Base-by-base conservation (phyloP, 2,888 invertebrate genomes). In the Dione juno region DNA sequence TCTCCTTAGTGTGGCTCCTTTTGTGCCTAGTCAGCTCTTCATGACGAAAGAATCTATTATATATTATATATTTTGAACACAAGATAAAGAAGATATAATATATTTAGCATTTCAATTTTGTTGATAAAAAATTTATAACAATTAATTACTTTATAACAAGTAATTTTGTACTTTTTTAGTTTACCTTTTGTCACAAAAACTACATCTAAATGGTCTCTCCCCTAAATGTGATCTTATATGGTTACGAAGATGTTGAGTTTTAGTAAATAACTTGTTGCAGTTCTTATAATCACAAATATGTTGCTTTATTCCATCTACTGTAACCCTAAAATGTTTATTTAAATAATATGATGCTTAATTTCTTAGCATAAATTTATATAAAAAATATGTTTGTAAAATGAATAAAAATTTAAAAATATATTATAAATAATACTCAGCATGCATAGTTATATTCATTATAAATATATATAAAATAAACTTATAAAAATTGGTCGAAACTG, bases 221-320 rank as follows among this genome's bases (percentile, higher is more conserved):
- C 69, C 69, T 10, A 57, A 64, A 21, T 69, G 69, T 40, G 53
- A 43, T 37, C 64, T 57, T 10, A 48, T 35, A 35, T 69, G 69
- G 13, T 35, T 57, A 8, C 64, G 37, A 40, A 69, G 64, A 13
- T 69, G 69, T 40, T 45, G 37, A 48, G 19, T 50, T 48, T 58
- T 69, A n/a, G 37, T n/a, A 50, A 54, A 69, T 1, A 57, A 11
- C 45, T 64, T 69, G 8, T 53, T 54, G 37, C 69, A 69, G 3
- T 48, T 57, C 16, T 28, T 48, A 40, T 57, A 40, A 16, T 65
- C 54, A 41, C 69, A 69, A 37, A 64, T 37, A 43, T 69, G 64
- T 13, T 43, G 45, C 40, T 45, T 65, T 37, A 48, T 40, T 14
- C 69, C 69, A 64, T 69, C 57, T 6, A 65, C 11, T n/a, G n/a